Conservation (phyloP, 2,113 vertebrate genomes). For the Calonectris borealis region DNA sequence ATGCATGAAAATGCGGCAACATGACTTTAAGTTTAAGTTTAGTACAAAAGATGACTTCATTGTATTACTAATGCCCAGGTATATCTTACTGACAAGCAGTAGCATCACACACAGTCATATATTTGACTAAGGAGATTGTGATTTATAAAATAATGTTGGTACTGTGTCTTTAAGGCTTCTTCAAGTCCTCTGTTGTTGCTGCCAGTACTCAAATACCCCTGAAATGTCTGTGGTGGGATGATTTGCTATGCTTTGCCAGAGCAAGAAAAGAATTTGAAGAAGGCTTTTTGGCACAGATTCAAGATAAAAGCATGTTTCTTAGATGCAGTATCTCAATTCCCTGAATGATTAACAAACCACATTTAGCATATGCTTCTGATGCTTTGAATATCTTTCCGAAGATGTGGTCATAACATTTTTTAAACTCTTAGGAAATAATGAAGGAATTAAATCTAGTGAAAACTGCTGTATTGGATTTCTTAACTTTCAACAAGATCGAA, state of each 20-base stretch:
- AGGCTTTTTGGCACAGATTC: conserved; percentile 46
- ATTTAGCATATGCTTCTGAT: conserved; percentile 50
- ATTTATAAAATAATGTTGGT: not conserved
- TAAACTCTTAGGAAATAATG: not conserved
- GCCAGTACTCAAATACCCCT: not conserved
- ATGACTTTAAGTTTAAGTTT: not conserved
- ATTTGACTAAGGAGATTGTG: not conserved
- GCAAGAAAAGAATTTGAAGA: conserved; percentile 41
- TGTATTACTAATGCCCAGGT: not conserved
- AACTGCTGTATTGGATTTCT: not conserved
- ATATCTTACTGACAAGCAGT: not conserved
- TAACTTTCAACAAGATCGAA: not conserved
- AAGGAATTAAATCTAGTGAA: not conserved
- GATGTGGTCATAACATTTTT: conserved; percentile 17
- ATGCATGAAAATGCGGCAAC: not conserved
- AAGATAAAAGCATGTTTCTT: conserved; percentile 25
- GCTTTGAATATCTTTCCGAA: conserved; percentile 37
- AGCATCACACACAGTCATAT: not conserved
- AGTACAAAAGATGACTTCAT: not conserved
- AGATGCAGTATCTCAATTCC: conserved; percentile 13
- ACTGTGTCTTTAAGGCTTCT: not conserved
- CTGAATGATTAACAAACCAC: conserved; percentile 53
- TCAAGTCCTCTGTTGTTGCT: not conserved
- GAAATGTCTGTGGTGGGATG: conserved; percentile 1
- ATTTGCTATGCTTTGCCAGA: conserved; percentile 26